Evolutionary conservation across 2,113 vertebrate genomes (phyloP), one percentile per base, ranked within the genome.

Genomic region (Scomber colias): DNA sequence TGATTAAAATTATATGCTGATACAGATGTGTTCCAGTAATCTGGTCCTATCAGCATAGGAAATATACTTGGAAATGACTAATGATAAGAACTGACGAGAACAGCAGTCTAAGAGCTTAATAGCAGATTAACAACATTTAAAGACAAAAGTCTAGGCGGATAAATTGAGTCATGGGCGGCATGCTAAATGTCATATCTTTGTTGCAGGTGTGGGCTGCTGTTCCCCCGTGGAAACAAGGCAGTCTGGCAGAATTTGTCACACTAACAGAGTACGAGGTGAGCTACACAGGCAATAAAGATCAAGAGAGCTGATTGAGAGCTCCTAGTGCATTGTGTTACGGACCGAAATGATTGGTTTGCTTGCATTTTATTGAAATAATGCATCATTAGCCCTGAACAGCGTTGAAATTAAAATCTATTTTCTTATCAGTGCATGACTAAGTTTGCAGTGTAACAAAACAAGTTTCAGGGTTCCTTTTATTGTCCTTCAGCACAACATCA

Each of bases 221-320:
- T 82, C 96, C 97, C 63, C 97, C 97, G 0, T 99, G 97, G 97
- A 98, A 98, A 88, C 97, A 97, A 93, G 97, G 97, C 75, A 97
- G 97, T 56, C 91, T 99, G 66, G 96, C 97, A 56, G 97, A 98
- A 77, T 98, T 96, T 54, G 96, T 99, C 72, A 95, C 96, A 63
- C 95, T 97, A 60, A 96, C 95, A 82, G 97, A 95, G 79, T 97
- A 97, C 0, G 97, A 98, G 96, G 97, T 99, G 95, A 87, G 83
- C 8, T 27, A 7, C n/a, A 19, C 24, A 67, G 44, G 44, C 7
- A 46, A 7, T 27, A 24, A 30, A 30, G 16, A 27, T 17, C 6
- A 40, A 40, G 35, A 40, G 27, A 61, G 12, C 46, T 48, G 1
- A 64, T 64, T n/a, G 11, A 31, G 13, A 53, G 61, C 27, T 48